A percentile compares a stretch with the other conserved stretches of the same genome.
These are phyloP conservation scores for Drosophila stalkeri DNA, from an alignment of 2,888 invertebrate species.

Conservation along the genomic window DNA sequence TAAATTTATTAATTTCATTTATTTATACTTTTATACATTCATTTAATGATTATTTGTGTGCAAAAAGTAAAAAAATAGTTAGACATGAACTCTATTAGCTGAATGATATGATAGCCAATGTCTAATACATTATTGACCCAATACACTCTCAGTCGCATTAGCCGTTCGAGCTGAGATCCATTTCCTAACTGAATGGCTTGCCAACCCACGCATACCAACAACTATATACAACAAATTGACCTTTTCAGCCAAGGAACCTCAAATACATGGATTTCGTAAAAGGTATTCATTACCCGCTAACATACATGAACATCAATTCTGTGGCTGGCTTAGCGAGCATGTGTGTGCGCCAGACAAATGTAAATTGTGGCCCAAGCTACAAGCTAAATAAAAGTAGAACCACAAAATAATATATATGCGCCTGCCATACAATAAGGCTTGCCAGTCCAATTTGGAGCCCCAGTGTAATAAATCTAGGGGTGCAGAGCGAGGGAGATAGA, in stretches of 20 bases:
- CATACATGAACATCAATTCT: slow-evolving; percentile 68
- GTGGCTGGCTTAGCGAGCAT: slow-evolving; percentile 45
- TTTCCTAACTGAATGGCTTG: slow-evolving; percentile 12
- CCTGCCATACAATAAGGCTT: slow-evolving; percentile 8
- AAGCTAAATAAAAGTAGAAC: slow-evolving; percentile 69
- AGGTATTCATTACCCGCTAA: slow-evolving; percentile 71
- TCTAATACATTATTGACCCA: slow-evolving; percentile 16
- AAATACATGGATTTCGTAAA: slow-evolving; percentile 46
- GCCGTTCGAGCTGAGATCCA: background rate
- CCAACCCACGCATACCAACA: slow-evolving; percentile 16
- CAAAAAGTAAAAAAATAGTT: background rate
- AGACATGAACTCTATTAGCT: background rate
- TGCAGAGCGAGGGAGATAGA: slow-evolving; percentile 22
- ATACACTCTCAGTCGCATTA: slow-evolving; percentile 2
- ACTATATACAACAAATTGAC: slow-evolving; percentile 50
- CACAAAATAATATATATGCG: slow-evolving; percentile 39
- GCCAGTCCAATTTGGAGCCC: slow-evolving; percentile 33
- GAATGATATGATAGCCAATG: background rate
- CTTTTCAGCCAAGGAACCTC: slow-evolving; percentile 35
- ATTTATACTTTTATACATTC: too few relatives aligned
- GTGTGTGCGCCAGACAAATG: slow-evolving; percentile 59
- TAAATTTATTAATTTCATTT: too few relatives aligned
- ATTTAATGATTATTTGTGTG: background rate
- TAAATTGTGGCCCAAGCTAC: slow-evolving; percentile 66
- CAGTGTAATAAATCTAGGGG: slow-evolving; percentile 65